Evolutionary conservation across 2,113 vertebrate genomes (phyloP).

Genomic region (Dicentrarchus labrax): DNA sequence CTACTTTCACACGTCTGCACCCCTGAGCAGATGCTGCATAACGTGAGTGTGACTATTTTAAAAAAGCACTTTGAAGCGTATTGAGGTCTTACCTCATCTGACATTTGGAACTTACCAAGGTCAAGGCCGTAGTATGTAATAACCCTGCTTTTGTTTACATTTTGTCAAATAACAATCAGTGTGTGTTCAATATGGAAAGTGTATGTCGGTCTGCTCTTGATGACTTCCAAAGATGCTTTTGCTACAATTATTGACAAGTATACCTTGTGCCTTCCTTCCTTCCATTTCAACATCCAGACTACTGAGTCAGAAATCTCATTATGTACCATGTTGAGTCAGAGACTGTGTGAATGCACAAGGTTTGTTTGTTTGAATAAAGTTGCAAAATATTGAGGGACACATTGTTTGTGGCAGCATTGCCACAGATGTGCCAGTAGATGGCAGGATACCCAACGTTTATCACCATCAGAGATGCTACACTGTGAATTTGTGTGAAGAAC

Average conservation of each 20-base stretch:
- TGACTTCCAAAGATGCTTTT: background rate
- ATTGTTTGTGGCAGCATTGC: background rate
- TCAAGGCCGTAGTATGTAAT: background rate
- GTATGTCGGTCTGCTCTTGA: background rate
- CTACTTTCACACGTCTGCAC: background rate
- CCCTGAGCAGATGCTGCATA: background rate
- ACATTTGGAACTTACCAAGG: conserved; percentile 1
- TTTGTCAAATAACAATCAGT: background rate
- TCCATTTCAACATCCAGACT: background rate
- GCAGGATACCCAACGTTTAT: background rate
- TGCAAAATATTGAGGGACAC: background rate
- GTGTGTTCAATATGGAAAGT: background rate
- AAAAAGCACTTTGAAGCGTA: conserved; percentile 16
- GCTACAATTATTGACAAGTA: background rate
- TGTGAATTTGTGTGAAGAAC: background rate
- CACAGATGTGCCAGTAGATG: conserved; percentile 18
- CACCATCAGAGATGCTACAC: background rate
- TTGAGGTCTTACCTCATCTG: conserved; percentile 1
- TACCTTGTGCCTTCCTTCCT: conserved; percentile 32
- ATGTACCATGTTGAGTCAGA: background rate
- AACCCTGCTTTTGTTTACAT: conserved; percentile 6
- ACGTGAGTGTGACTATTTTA: background rate
- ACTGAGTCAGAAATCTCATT: conserved; percentile 1
- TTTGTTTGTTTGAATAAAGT: conserved; percentile 1
- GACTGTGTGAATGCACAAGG: background rate